These are phyloP conservation scores for Enteromius fasciolatus DNA, from an alignment of 2,797 vertebrate genomes.

Conservation along the genomic window DNA sequence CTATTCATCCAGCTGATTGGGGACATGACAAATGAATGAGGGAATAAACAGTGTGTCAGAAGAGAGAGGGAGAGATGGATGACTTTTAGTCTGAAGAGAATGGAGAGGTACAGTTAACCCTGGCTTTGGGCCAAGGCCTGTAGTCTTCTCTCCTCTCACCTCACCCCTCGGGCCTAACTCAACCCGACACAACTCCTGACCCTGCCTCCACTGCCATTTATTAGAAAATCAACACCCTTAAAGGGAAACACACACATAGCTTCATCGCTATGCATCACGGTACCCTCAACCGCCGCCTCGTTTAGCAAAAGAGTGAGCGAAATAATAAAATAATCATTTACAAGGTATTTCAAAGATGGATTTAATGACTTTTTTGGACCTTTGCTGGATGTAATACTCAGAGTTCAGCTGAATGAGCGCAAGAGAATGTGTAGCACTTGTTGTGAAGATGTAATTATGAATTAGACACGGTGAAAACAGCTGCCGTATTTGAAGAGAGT, in stretches of 20 bases:
- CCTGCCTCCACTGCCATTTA: constrained; percentile 75
- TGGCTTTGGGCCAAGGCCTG: constrained; percentile 84
- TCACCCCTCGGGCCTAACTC: constrained; percentile 35
- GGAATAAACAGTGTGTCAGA: constrained; percentile 90
- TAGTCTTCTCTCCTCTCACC: constrained; percentile 57
- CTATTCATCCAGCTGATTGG: constrained; percentile 92
- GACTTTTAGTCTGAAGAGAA: constrained; percentile 84
- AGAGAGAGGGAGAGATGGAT: constrained; percentile 86
- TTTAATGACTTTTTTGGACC: constrained; percentile 60
- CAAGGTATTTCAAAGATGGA: constrained; percentile 24
- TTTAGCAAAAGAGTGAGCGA: neutral
- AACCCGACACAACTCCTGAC: constrained; percentile 41
- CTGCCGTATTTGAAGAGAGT: constrained; percentile 65
- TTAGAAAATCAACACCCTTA: constrained; percentile 81
- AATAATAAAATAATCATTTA: constrained; percentile 25
- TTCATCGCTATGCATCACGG: constrained; percentile 29
- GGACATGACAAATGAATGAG: constrained; percentile 94
- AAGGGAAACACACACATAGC: constrained; percentile 51
- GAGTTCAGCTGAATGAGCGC: constrained; percentile 29
- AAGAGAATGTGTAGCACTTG: constrained; percentile 65
- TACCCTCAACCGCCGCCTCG: neutral
- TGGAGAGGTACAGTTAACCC: constrained; percentile 86
- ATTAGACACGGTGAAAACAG: constrained; percentile 69
- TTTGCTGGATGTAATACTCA: constrained; percentile 17
- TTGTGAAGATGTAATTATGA: constrained; percentile 73